Evolutionary conservation across 2,888 invertebrate species (phyloP).

Genomic region (Gonocerus acuteangulatus): DNA sequence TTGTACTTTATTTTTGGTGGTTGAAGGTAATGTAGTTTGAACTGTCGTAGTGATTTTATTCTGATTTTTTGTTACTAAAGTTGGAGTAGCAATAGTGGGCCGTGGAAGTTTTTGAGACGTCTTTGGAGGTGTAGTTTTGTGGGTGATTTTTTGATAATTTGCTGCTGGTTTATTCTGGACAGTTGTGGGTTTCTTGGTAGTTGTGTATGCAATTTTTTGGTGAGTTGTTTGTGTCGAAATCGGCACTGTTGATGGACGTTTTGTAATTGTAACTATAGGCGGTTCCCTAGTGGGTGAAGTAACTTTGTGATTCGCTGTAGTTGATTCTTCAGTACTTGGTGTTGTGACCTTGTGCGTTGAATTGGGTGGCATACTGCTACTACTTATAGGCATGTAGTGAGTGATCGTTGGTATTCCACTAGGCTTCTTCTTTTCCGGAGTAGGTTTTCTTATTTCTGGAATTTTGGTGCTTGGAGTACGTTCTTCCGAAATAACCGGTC

Average conservation of each 20-base stretch:
- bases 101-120: slow-evolving; percentile 10
- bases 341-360: slow-evolving; percentile 24
- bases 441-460: slow-evolving; percentile 18
- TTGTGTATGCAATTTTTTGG: slow-evolving; percentile 26
- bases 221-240: slow-evolving; percentile 19
- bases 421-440: slow-evolving; percentile 38
- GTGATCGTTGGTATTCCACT: slow-evolving; percentile 37
- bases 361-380: slow-evolving; percentile 26
- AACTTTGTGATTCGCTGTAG: slow-evolving; percentile 15
- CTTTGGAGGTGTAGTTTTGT: slow-evolving; percentile 30
- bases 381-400: slow-evolving; percentile 37
- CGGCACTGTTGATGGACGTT: slow-evolving; percentile 31
- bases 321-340: slow-evolving; percentile 13
- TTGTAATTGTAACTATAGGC: slow-evolving; percentile 35
- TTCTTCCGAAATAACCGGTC: slow-evolving; percentile 25
- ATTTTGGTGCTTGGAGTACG: slow-evolving; percentile 14
- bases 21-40: slow-evolving; percentile 28
- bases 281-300: slow-evolving; percentile 19
- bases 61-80: slow-evolving; percentile 26
- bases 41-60: slow-evolving; percentile 22
- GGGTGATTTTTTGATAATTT: slow-evolving; percentile 16
- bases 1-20: slow-evolving; percentile 12
- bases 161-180: slow-evolving; percentile 14
- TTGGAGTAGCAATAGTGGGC: slow-evolving; percentile 32
- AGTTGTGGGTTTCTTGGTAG: slow-evolving; percentile 37